phyloP scores from a whole-genome alignment of 2,888 invertebrate genomes.

The Dysmachus trigonus region DNA sequence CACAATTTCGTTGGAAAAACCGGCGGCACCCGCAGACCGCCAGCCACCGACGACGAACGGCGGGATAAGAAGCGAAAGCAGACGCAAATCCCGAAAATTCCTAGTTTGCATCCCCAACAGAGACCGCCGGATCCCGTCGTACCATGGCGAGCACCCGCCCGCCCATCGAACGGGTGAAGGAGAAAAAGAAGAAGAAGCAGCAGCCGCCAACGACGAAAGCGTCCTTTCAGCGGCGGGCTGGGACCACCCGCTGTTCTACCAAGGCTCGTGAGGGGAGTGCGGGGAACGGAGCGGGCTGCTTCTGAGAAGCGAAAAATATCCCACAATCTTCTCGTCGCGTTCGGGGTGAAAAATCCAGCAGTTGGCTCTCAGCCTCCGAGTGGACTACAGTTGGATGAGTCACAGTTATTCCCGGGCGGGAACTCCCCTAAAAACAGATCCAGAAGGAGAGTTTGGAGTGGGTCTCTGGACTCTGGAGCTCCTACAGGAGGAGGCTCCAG shows the following conservation, averaged over 20 bases:
- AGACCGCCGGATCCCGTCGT: not conserved
- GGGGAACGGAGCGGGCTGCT: not conserved
- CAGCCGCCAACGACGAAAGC: not conserved
- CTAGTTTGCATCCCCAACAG: not conserved
- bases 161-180: not conserved
- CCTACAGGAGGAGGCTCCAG: not conserved
- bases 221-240: not conserved
- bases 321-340: not conserved
- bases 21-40: not conserved
- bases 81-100: not conserved
- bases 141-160: not conserved
- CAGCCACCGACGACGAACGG: not conserved
- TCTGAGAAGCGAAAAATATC: conserved; percentile 6
- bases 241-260: not conserved
- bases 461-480: not conserved
- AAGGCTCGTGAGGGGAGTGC: not conserved
- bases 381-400: conserved; percentile 58
- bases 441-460: not conserved
- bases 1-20: not conserved
- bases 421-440: not conserved
- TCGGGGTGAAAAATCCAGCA: conserved; percentile 50
- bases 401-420: not conserved
- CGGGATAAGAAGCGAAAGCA: not conserved
- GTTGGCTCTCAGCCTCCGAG: conserved; percentile 65
- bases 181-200: not conserved